These are phyloP conservation scores for Brachypteracias leptosomus DNA, from an alignment of 2,113 vertebrate genomes.

Conservation along the genomic window DNA sequence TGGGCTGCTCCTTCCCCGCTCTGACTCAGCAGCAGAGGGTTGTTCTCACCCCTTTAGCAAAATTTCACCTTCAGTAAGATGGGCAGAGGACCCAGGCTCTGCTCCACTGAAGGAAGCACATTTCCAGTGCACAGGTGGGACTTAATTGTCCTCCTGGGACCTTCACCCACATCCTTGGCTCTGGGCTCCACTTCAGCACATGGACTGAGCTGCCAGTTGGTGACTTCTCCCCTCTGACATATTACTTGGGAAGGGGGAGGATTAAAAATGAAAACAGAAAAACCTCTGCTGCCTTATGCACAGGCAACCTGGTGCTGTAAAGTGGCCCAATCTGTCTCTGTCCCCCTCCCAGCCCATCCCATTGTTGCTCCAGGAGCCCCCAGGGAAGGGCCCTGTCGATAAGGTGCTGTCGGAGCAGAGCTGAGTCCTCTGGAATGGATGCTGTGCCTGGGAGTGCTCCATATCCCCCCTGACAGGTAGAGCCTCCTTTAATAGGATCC, in stretches of 20 bases:
- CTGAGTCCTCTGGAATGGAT: background rate
- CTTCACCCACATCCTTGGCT: background rate
- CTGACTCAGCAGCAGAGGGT: rapidly evolving
- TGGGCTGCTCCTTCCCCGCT: background rate
- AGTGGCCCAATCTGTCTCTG: background rate
- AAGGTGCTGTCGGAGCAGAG: background rate
- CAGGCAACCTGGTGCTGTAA: background rate
- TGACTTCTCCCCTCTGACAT: background rate
- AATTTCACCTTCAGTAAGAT: background rate
- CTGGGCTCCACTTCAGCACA: background rate
- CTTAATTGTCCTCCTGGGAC: background rate
- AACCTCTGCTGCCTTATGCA: background rate
- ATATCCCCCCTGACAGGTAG: constrained; percentile 18
- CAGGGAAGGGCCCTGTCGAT: background rate
- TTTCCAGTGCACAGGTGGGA: background rate
- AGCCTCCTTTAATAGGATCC: background rate
- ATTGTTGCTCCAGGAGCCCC: background rate
- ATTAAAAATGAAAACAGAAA: background rate
- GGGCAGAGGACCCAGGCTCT: background rate
- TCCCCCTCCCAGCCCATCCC: background rate
- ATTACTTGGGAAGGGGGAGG: background rate
- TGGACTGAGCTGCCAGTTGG: background rate
- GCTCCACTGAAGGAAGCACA: background rate
- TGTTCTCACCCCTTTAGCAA: background rate
- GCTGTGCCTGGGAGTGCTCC: background rate